These are phyloP conservation scores for Reticulitermes speratus DNA, from an alignment of 1,140 invertebrate genomes.

Conservation along the genomic window DNA sequence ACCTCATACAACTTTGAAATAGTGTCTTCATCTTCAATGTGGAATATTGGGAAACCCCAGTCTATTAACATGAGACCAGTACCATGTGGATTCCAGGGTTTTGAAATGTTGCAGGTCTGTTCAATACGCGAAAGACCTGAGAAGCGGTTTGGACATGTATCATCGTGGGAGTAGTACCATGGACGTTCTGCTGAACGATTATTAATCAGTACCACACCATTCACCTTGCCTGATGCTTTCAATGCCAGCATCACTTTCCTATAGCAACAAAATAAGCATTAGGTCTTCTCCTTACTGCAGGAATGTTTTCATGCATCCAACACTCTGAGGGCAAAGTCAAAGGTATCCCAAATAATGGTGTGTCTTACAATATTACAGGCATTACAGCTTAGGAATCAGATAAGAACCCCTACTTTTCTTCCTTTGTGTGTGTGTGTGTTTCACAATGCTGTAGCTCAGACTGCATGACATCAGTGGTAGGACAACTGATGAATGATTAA, in stretches of 20 bases:
- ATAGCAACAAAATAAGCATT: not conserved
- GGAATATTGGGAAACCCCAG: constrained; percentile 84
- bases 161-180: constrained; percentile 67
- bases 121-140: constrained; percentile 51
- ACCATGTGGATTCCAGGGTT: constrained; percentile 78
- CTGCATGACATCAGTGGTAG: too few relatives aligned
- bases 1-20: constrained; percentile 33
- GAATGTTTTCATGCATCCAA: too few relatives aligned
- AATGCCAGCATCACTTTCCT: constrained; percentile 43
- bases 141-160: constrained; percentile 79
- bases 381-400: too few relatives aligned
- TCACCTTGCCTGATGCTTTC: constrained; percentile 54
- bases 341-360: too few relatives aligned
- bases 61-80: constrained; percentile 71
- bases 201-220: constrained; percentile 58
- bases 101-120: constrained; percentile 46
- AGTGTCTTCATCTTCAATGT: constrained; percentile 50
- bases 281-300: too few relatives aligned
- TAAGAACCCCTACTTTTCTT: too few relatives aligned
- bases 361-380: too few relatives aligned
- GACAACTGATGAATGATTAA: too few relatives aligned
- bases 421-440: too few relatives aligned
- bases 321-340: too few relatives aligned
- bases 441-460: too few relatives aligned
- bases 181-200: constrained; percentile 42